These are phyloP conservation scores for Varanus salvator DNA, from an alignment of 2,113 vertebrate species.

Conservation along the genomic window DNA sequence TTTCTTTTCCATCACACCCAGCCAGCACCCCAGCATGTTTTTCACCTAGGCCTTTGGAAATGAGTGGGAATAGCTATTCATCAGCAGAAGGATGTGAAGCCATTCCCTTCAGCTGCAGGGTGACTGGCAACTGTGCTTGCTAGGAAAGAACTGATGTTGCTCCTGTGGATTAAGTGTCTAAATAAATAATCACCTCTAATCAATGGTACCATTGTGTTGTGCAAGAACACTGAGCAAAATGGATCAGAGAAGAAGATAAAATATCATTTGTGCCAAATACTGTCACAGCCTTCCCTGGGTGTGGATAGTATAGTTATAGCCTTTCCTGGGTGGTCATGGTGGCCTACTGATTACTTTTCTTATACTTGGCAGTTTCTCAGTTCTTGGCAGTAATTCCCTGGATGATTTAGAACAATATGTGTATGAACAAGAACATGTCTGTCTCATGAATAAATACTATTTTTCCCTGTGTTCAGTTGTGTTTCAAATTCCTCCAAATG, in stretches of 20 bases:
- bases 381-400: neutral
- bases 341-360: neutral
- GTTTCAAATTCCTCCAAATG: neutral
- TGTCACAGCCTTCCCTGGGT: neutral
- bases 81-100: neutral
- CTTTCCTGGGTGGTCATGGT: neutral
- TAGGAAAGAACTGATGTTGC: neutral
- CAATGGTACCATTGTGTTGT: constrained; percentile 1
- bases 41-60: neutral
- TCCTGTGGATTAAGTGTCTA: neutral
- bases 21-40: neutral
- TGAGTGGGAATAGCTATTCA: neutral
- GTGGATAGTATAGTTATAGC: neutral
- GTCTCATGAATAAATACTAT: neutral
- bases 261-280: neutral
- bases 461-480: neutral
- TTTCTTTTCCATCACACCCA: neutral
- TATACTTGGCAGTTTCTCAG: neutral
- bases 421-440: neutral
- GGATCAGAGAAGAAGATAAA: neutral
- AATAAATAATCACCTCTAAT: neutral
- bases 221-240: neutral
- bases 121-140: neutral
- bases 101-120: neutral
- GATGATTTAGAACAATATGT: neutral